Base-by-base conservation (phyloP, 2,888 invertebrate species). In the Alviniconcha strummeri region DNA sequence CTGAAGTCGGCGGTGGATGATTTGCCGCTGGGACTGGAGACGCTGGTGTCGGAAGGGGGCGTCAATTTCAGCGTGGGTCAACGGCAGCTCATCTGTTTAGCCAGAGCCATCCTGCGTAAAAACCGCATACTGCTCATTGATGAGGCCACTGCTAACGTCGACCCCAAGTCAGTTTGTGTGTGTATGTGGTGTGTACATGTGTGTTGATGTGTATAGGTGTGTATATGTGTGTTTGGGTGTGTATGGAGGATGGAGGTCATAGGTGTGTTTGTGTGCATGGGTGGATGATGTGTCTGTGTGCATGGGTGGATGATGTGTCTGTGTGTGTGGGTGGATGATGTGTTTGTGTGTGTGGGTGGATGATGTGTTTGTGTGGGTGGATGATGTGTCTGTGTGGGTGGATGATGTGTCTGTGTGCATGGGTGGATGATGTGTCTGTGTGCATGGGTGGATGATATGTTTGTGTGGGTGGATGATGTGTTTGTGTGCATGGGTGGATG, bases 121-220 rank as follows among this genome's bases (percentile, higher is more conserved):
- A 93, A 92, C 86, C 90, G 89, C 81, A 93, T 94, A 52, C 90
- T 94, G n/a, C 89, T 94, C 81, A 93, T 93, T 54, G 93, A 93
- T 84, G 93, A 93, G 83, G 93, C 93, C 15, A 94, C 94, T 15
- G 93, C 94, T 54, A 93, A 93, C 87, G 93, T 94, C 8, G 93
- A 94, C 84, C 90, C 90, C 56, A 88, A 84, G 92, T 91, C 54
- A 87, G 91, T 67, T 69, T 86, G 83, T 36, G 36, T 36, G 60
- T 17, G 17, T 57, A 71, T 56, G 36, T 83, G 54, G 56, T 56
- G 60, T 78, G 80, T 71, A 11, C 52, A 54, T 71, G 55, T 69
- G 69, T 15, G 67, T 17, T 60, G 57, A 17, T 55, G 4, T 8
- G 54, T 75, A 15, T 17, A 19, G n/a, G 56, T 76, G 76, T 76